phyloP scores from a whole-genome alignment of 30 jellyfish, hydroid and myxozoan species.

The Turritopsis dohrnii region DNA sequence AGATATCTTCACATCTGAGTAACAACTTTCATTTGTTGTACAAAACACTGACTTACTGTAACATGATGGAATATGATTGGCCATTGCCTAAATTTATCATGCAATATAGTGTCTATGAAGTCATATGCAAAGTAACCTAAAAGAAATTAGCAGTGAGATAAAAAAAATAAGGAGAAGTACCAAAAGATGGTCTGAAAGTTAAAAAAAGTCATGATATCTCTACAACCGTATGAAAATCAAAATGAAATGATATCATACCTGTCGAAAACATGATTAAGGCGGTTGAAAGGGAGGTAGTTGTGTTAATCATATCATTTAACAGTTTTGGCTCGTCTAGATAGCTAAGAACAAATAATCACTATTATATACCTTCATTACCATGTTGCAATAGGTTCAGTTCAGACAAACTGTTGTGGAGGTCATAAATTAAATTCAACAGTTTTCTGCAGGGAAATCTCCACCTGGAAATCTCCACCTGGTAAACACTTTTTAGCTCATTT shows the following conservation, averaged over 20 bases:
- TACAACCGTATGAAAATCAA: no score
- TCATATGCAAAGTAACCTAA: conserved; percentile 10
- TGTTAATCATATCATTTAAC: not conserved
- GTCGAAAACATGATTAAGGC: conserved; percentile 1
- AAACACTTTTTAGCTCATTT: no score
- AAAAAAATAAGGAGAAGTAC: no score
- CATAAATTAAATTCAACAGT: no score
- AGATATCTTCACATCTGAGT: no score
- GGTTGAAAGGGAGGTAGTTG: not conserved
- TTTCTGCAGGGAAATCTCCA: no score
- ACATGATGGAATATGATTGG: not conserved
- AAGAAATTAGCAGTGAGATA: not conserved
- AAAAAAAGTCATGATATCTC: no score
- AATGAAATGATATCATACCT: not conserved
- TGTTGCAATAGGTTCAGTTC: not conserved
- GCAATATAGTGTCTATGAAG: not conserved
- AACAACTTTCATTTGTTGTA: no score
- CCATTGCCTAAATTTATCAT: conserved; percentile 8
- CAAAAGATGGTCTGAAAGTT: no score
- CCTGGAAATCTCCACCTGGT: no score
- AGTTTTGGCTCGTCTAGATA: conserved; percentile 13
- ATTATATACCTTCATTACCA: not conserved
- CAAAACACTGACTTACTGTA: not conserved
- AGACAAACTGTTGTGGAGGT: no score
- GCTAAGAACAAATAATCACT: no score